Conservation (phyloP, 1,140 invertebrate species). For the Drosophila takahashii region DNA sequence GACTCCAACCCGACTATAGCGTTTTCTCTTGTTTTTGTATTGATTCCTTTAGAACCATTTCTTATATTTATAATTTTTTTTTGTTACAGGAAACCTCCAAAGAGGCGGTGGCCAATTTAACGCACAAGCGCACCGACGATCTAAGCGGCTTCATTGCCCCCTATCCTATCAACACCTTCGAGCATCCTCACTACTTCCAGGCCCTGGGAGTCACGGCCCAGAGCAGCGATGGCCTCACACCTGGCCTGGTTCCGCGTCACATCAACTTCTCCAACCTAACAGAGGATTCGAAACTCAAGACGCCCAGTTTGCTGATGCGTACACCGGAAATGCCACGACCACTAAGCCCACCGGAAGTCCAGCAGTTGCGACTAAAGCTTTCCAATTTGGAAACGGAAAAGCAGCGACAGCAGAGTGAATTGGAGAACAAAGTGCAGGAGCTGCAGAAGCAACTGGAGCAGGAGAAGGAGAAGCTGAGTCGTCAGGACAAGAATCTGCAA, state of each 20-base stretch:
- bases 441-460: slow-evolving; percentile 36
- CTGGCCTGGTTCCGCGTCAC: slow-evolving; percentile 74
- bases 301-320: slow-evolving; percentile 71
- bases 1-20: too few relatives aligned
- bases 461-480: slow-evolving; percentile 58
- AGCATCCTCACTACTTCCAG: slow-evolving; percentile 82
- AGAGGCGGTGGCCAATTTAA: slow-evolving; percentile 75
- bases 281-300: slow-evolving; percentile 84
- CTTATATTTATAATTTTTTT: neutral
- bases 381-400: slow-evolving; percentile 50
- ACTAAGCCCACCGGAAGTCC: slow-evolving; percentile 33
- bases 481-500: slow-evolving; percentile 47
- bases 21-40: neutral
- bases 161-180: slow-evolving; percentile 73
- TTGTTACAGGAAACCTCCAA: slow-evolving; percentile 75
- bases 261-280: slow-evolving; percentile 82
- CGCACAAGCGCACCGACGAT: slow-evolving; percentile 77
- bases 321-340: slow-evolving; percentile 68
- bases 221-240: slow-evolving; percentile 61
- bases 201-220: slow-evolving; percentile 51
- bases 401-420: slow-evolving; percentile 53
- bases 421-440: slow-evolving; percentile 41
- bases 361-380: slow-evolving; percentile 46
- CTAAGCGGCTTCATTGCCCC: slow-evolving; percentile 67
- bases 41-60: neutral